Base-by-base conservation (phyloP, 1,140 invertebrate species). In the Phymorhynchus buccinoides region DNA sequence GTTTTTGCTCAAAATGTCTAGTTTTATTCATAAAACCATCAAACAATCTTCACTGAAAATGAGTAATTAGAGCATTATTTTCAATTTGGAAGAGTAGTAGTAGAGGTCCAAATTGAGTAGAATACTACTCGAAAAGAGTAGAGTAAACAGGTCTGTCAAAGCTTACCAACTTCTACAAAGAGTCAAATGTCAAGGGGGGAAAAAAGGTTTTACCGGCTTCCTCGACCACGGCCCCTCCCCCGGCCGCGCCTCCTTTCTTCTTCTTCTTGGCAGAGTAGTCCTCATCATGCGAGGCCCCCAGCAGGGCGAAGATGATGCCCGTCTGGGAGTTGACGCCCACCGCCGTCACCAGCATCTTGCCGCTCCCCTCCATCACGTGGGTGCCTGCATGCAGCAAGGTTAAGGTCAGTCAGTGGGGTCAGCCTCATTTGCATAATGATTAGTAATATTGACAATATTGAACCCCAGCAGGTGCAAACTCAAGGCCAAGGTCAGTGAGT, bases 301-400 rank as follows among this genome's bases (percentile, higher is more conserved):
- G 95, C 3, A 99, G 95, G 18, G 98, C 99, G 94, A 99, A 99
- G 91, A 99, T 99, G 92, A 99, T 99, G 93, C 99, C 99, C 82
- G 99, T 98, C 93, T 99, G 99, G 2, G 98, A 99, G 94, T 99
- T 99, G 75, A 99, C 96, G 91, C 99, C 99, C 48, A 99, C 99
- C 66, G 99, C 99, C 52, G 98, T 97, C 73, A 99, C 98, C 89
- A 99, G 94, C 97, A 99, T 99, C 95, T 99, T 99, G 48, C 98
- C 99, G 90, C 98, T 99, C 79, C 99, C 99, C 94, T 99, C 99
- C 99, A 99, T 99, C 75, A 99, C 98, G 94, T 99, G 98, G 81
- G 99, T 99, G 89, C 98, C 98, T 96, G 88, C 42, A 86, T 86
- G 86, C 79, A 84, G 1, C 44, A 77, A 39, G 1, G 12, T 18